Conservation (phyloP, 2,888 invertebrate genomes). For the Lutraria lutraria region DNA sequence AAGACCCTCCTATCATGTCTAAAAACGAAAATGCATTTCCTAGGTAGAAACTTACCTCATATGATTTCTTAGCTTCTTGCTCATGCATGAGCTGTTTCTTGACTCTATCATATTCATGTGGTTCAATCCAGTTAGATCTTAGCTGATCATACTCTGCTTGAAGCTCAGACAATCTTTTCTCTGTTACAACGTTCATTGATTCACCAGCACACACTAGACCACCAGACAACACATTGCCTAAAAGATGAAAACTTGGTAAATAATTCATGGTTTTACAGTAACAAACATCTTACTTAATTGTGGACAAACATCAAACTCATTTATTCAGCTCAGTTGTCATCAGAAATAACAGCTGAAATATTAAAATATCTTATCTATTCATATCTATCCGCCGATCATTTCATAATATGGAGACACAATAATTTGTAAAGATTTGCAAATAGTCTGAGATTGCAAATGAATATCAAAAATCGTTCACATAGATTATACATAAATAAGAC, state of each 20-base stretch:
- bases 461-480: too few species aligned
- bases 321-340: too few species aligned
- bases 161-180: constrained; percentile 74
- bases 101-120: constrained; percentile 53
- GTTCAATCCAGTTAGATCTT: constrained; percentile 69
- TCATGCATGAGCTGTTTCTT: constrained; percentile 62
- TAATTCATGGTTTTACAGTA: background rate
- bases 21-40: too few species aligned
- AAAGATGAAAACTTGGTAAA: background rate
- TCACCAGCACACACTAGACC: constrained; percentile 67
- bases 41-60: constrained; percentile 64
- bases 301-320: too few species aligned
- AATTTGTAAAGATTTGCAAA: too few species aligned
- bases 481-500: too few species aligned
- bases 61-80: constrained; percentile 55
- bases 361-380: too few species aligned
- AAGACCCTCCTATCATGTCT: too few species aligned
- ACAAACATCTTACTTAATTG: background rate
- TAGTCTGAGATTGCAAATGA: too few species aligned
- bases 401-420: too few species aligned
- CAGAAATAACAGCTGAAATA: too few species aligned
- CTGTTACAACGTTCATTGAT: constrained; percentile 76
- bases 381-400: too few species aligned
- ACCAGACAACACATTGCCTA: constrained; percentile 22
- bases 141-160: constrained; percentile 70